phyloP scores from a whole-genome alignment of 2,888 invertebrate genomes.

The Pycnomerus fuliginosus region DNA sequence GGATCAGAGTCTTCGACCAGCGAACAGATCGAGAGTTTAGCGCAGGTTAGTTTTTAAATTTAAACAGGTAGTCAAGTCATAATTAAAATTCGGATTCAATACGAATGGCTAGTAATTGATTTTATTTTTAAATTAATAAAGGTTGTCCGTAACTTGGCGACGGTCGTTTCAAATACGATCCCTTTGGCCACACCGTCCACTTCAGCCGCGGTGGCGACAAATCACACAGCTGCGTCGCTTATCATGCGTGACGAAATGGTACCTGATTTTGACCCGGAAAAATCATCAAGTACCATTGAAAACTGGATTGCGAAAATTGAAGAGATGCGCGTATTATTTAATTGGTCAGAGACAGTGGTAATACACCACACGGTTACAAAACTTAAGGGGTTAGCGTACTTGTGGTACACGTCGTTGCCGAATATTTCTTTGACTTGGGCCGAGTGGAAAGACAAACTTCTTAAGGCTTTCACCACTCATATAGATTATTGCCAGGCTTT shows the following conservation, averaged over 20 bases:
- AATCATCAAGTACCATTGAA: background rate
- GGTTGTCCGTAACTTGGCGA: background rate
- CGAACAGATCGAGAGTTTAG: too few species aligned
- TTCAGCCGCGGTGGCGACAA: background rate
- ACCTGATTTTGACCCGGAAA: slow-evolving; percentile 1
- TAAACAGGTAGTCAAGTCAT: too few species aligned
- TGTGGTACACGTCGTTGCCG: background rate
- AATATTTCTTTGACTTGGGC: slow-evolving; percentile 1
- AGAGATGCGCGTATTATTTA: background rate
- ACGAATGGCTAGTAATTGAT: too few species aligned
- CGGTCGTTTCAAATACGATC: background rate
- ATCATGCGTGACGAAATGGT: background rate
- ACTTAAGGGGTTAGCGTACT: background rate
- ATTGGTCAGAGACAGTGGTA: background rate
- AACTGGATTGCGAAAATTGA: slow-evolving; percentile 1
- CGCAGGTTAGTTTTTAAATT: too few species aligned
- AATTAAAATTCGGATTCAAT: too few species aligned
- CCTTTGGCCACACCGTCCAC: too few species aligned
- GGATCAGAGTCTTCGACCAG: too few species aligned
- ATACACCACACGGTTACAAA: background rate
- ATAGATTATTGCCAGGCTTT: background rate
- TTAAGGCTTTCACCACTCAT: background rate
- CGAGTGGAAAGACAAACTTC: background rate
- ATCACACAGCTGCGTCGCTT: background rate
- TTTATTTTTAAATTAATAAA: too few species aligned